A percentile compares a stretch with the other conserved stretches of the same genome.
Evolutionary conservation across 2,113 vertebrate genomes (phyloP).

Genomic region (Mixornis gularis): DNA sequence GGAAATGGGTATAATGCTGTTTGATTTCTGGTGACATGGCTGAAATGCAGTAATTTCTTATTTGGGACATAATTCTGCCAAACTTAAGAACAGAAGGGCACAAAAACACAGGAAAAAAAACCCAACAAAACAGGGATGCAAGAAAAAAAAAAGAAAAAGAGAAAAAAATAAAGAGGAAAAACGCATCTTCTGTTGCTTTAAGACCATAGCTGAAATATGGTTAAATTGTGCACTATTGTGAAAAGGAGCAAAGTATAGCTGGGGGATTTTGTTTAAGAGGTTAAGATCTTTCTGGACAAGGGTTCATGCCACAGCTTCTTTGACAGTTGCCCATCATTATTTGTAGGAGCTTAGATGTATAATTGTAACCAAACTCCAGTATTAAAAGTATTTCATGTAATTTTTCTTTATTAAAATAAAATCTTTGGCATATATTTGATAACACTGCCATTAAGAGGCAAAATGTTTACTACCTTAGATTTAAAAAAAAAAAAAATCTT

Average conservation of each 20-base stretch:
- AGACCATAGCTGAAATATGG: slow-evolving; percentile 76
- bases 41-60: slow-evolving; percentile 75
- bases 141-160: background rate
- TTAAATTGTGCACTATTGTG: slow-evolving; percentile 80
- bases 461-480: slow-evolving; percentile 76
- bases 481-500: slow-evolving; percentile 52
- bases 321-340: slow-evolving; percentile 65
- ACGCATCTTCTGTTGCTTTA: slow-evolving; percentile 71
- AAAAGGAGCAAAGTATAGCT: slow-evolving; percentile 72
- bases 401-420: slow-evolving; percentile 73
- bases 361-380: slow-evolving; percentile 76
- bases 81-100: slow-evolving; percentile 71
- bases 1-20: slow-evolving; percentile 73
- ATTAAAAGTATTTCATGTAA: slow-evolving; percentile 75
- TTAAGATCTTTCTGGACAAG: slow-evolving; percentile 73
- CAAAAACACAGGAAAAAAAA: slow-evolving; percentile 39
- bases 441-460: slow-evolving; percentile 74
- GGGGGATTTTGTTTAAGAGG: slow-evolving; percentile 62
- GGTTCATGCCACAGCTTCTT: slow-evolving; percentile 74
- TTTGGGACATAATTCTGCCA: slow-evolving; percentile 76
- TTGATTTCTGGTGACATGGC: slow-evolving; percentile 72
- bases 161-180: background rate
- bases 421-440: slow-evolving; percentile 68
- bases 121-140: slow-evolving; percentile 65
- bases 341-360: slow-evolving; percentile 72